Percentiles rank a stretch among this genome's conserved stretches.
Conservation (phyloP, 1,140 invertebrate genomes). For the Ridgeia piscesae region DNA sequence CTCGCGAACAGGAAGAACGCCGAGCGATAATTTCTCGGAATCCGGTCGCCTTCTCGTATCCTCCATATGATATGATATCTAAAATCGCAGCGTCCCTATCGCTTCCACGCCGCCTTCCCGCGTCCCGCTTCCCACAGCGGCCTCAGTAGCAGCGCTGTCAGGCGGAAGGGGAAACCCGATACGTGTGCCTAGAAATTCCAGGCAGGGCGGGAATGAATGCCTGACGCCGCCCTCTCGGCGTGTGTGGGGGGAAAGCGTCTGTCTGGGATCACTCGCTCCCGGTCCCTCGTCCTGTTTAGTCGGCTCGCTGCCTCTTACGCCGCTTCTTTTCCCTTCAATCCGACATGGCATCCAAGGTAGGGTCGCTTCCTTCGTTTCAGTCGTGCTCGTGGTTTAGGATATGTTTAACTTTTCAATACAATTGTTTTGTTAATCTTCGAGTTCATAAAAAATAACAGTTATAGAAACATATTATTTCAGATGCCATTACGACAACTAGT, state of each 20-base stretch:
- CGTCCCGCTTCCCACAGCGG: neutral
- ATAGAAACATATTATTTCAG: too few species aligned
- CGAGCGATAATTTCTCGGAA: neutral
- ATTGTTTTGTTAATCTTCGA: too few species aligned
- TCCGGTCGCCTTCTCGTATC: neutral
- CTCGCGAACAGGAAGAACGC: neutral
- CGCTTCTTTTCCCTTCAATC: neutral
- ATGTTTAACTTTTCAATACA: too few species aligned
- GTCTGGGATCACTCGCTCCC: neutral
- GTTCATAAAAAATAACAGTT: too few species aligned
- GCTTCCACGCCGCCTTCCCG: neutral
- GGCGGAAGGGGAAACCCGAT: neutral
- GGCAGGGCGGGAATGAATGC: neutral
- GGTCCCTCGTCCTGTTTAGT: neutral
- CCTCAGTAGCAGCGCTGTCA: neutral
- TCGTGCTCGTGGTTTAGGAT: neutral
- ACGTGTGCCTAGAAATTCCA: neutral
- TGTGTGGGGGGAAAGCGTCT: neutral
- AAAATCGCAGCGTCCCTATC: neutral
- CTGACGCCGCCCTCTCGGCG: neutral
- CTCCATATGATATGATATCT: neutral
- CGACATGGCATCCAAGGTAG: constrained; percentile 3
- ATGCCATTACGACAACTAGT: too few species aligned
- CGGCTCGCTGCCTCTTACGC: neutral
- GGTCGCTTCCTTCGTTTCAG: neutral